phyloP scores from a whole-genome alignment of 92 coral and sea anemone species.

The Porites evermanni region DNA sequence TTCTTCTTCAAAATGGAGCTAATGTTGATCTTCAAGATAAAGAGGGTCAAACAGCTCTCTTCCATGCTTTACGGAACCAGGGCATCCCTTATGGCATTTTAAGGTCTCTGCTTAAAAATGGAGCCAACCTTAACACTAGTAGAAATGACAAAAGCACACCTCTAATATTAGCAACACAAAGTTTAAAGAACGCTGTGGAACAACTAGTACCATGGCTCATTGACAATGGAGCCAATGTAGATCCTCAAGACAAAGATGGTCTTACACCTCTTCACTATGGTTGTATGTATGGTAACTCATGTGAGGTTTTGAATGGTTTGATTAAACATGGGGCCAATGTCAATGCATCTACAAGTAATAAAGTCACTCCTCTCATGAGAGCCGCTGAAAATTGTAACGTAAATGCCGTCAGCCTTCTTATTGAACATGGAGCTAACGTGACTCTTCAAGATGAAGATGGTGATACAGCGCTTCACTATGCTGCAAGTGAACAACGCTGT shows the following conservation, averaged over 20 bases:
- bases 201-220: conserved; percentile 45
- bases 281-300: background rate
- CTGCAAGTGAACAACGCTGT: background rate
- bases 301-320: background rate
- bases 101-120: no score
- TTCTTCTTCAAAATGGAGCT: no score
- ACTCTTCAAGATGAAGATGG: no score
- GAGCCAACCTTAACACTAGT: conserved; percentile 68
- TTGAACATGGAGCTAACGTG: no score
- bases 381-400: no score
- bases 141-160: conserved; percentile 78
- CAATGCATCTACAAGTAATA: background rate
- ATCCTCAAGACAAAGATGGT: conserved; percentile 75
- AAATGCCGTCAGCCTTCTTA: no score
- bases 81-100: no score
- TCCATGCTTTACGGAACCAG: no score
- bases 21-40: no score
- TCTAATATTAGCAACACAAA: conserved; percentile 72
- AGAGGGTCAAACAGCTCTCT: no score
- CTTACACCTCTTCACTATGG: conserved; percentile 75
- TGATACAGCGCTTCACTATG: background rate
- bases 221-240: conserved; percentile 61
- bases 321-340: background rate
- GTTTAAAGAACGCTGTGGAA: conserved; percentile 67
- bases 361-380: background rate